Conservation (phyloP, 2,113 vertebrate genomes). For the Marcusenius ussheri region DNA sequence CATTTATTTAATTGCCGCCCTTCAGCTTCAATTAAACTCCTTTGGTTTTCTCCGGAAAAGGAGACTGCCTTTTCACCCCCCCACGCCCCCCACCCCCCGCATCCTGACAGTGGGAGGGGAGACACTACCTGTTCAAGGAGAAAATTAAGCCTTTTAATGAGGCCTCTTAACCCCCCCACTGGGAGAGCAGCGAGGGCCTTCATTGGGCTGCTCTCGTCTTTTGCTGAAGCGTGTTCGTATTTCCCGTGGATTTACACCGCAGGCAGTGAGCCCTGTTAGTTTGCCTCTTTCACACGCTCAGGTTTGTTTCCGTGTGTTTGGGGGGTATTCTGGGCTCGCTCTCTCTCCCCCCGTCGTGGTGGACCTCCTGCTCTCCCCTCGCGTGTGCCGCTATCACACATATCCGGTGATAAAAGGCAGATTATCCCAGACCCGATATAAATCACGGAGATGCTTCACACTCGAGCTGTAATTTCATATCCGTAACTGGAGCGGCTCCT, state of each 20-base stretch:
- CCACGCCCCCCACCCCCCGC: background rate
- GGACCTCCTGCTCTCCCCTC: background rate
- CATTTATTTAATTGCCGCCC: slow-evolving; percentile 42
- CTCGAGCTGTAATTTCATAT: slow-evolving; percentile 1
- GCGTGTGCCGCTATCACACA: slow-evolving; percentile 23
- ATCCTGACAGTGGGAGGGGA: slow-evolving; percentile 5
- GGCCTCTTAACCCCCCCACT: background rate
- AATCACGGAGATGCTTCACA: slow-evolving; percentile 20
- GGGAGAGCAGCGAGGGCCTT: background rate
- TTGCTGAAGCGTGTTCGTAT: background rate
- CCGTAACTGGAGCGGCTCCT: background rate
- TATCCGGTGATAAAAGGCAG: slow-evolving; percentile 32
- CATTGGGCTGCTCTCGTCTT: background rate
- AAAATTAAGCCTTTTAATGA: slow-evolving; percentile 10
- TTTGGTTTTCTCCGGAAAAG: slow-evolving; percentile 23
- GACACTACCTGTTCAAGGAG: slow-evolving; percentile 15
- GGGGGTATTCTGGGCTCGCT: background rate
- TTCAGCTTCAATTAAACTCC: slow-evolving; percentile 40
- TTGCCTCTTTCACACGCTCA: background rate
- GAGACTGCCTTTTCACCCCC: background rate
- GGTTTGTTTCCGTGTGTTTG: background rate
- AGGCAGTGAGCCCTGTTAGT: background rate
- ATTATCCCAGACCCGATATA: slow-evolving; percentile 24
- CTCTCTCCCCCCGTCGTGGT: background rate
- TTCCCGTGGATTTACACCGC: background rate